Evolutionary conservation across 2,888 invertebrate species (phyloP).

Genomic region (Elgonia sp.): DNA sequence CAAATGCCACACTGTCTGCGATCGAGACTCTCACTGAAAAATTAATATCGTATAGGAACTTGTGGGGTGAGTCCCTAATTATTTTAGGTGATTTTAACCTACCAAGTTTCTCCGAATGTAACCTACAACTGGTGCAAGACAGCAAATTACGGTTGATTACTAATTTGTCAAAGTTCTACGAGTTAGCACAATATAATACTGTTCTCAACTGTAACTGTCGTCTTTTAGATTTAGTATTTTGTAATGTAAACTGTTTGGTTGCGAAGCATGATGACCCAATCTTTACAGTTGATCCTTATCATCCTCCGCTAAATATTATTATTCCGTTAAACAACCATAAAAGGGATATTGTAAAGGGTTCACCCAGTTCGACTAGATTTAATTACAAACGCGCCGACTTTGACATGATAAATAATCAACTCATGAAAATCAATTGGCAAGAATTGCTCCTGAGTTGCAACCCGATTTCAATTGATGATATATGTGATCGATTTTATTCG

Average conservation of each 20-base stretch:
- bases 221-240: neutral
- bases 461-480: neutral
- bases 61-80: no score
- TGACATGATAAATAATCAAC: no score
- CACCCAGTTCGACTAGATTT: neutral
- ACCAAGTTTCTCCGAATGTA: no score
- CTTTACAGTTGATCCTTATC: neutral
- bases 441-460: no score
- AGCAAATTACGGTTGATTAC: no score
- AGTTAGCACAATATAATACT: neutral
- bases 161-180: neutral
- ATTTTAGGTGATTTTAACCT: neutral
- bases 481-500: neutral
- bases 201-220: neutral
- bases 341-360: neutral
- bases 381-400: neutral
- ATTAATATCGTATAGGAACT: no score
- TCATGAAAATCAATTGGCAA: no score
- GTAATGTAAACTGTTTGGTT: neutral
- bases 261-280: neutral
- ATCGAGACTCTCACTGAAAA: no score
- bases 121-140: no score
- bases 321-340: neutral
- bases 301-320: neutral
- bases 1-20: no score